Evolutionary conservation across 1,140 invertebrate genomes (phyloP).

Genomic region (Anastrepha obliqua): DNA sequence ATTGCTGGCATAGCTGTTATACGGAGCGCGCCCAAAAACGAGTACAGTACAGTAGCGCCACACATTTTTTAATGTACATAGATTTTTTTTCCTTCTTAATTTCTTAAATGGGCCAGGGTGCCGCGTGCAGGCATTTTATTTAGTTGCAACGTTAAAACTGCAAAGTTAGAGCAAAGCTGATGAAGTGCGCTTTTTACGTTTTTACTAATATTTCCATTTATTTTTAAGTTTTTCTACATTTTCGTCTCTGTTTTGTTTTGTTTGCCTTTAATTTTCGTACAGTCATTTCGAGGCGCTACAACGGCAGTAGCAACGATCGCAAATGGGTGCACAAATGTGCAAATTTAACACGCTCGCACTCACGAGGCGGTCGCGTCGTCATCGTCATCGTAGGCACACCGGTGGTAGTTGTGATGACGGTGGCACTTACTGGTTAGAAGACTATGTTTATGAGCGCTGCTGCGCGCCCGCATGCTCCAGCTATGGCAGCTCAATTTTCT

Average conservation of each 20-base stretch:
- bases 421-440: constrained; percentile 39
- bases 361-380: not conserved
- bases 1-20: not conserved
- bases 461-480: not conserved
- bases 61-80: not conserved
- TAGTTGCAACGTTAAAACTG: not conserved
- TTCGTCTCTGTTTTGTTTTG: not conserved
- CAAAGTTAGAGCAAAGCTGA: not conserved
- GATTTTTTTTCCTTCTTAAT: not conserved
- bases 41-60: constrained; percentile 20
- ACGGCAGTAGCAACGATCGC: constrained; percentile 35
- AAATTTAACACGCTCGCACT: constrained; percentile 48
- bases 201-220: constrained; percentile 8
- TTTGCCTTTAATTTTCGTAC: not conserved
- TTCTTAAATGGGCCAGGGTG: constrained; percentile 47
- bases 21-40: constrained; percentile 23
- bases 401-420: constrained; percentile 26
- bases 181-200: constrained; percentile 16
- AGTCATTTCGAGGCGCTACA: constrained; percentile 30
- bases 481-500: constrained; percentile 15
- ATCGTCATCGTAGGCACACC: not conserved
- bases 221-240: not conserved
- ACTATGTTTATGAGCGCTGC: constrained; percentile 12
- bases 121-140: constrained; percentile 16
- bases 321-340: constrained; percentile 49